A percentile compares a stretch with the other conserved stretches of the same genome.
Conservation (phyloP, 2,888 invertebrate species). For the Lacanobia wlatinum region DNA sequence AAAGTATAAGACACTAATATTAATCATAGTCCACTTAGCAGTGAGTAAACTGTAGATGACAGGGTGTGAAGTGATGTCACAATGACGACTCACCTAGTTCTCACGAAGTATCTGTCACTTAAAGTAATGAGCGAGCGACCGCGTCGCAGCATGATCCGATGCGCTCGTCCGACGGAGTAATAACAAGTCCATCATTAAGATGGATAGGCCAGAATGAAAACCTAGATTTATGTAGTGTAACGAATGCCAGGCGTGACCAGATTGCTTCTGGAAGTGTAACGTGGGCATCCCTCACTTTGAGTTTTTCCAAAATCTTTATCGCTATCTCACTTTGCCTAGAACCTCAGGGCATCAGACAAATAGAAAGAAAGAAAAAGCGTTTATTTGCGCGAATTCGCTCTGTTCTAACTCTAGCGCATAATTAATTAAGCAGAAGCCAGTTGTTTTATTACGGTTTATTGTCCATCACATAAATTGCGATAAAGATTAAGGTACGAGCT, state of each 20-base stretch:
- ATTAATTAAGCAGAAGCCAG: no score
- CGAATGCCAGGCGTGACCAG: no score
- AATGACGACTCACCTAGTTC: conserved; percentile 52
- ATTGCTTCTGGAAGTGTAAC: no score
- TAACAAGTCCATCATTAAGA: conserved; percentile 13
- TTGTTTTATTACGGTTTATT: no score
- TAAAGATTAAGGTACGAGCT: background rate
- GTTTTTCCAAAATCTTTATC: no score
- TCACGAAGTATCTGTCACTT: conserved; percentile 29
- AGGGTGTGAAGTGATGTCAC: conserved; percentile 35
- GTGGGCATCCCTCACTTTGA: no score
- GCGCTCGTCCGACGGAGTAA: conserved; percentile 23
- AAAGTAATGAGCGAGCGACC: conserved; percentile 17
- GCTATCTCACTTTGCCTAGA: no score
- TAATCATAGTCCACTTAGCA: conserved; percentile 29
- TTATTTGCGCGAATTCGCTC: no score
- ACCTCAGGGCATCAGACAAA: no score
- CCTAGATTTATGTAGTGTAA: background rate
- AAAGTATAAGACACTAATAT: conserved; percentile 13
- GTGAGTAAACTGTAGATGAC: background rate
- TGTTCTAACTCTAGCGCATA: no score
- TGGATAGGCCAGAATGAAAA: background rate
- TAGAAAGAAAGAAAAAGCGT: no score
- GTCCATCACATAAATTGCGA: background rate
- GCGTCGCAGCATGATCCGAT: conserved; percentile 6